Conservation (phyloP, 2,113 vertebrate genomes). For the Daboia siamensis region DNA sequence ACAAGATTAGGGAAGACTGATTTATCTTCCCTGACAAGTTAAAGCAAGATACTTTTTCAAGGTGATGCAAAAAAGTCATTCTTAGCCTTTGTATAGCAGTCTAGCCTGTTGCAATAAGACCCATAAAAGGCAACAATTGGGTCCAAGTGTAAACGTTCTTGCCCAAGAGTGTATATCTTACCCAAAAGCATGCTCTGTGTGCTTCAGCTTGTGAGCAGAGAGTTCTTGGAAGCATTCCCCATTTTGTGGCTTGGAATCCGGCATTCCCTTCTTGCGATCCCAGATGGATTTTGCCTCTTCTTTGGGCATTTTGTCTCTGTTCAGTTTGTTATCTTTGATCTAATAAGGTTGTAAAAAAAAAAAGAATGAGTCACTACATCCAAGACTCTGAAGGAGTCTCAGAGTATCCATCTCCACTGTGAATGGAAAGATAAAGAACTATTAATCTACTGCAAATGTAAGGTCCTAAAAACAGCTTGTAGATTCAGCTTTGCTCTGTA, state of each 20-base stretch:
- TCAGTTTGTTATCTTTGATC: slow-evolving; percentile 76
- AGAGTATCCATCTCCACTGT: neutral
- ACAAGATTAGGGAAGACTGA: neutral
- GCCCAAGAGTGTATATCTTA: slow-evolving; percentile 48
- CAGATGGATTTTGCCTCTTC: slow-evolving; percentile 74
- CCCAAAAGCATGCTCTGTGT: slow-evolving; percentile 86
- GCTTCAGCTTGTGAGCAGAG: slow-evolving; percentile 78
- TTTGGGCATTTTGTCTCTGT: slow-evolving; percentile 67
- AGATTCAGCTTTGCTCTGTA: neutral
- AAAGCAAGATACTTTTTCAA: neutral
- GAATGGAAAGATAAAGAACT: neutral
- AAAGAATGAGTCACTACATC: slow-evolving; percentile 12
- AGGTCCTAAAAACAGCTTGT: neutral
- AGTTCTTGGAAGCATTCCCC: slow-evolving; percentile 80
- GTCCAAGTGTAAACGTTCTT: neutral
- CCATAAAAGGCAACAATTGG: neutral
- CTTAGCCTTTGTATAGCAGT: neutral
- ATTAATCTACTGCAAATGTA: neutral
- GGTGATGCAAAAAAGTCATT: neutral
- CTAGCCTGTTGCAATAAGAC: neutral
- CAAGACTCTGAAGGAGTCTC: neutral
- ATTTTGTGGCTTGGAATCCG: slow-evolving; percentile 81
- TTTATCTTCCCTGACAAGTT: neutral
- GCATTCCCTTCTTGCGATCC: slow-evolving; percentile 72
- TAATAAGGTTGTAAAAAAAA: slow-evolving; percentile 47